Percentiles rank a stretch among this genome's conserved stretches.
These are phyloP conservation scores for Spinibarbus caldwelli DNA, from an alignment of 2,797 vertebrate species.

Conservation along the genomic window DNA sequence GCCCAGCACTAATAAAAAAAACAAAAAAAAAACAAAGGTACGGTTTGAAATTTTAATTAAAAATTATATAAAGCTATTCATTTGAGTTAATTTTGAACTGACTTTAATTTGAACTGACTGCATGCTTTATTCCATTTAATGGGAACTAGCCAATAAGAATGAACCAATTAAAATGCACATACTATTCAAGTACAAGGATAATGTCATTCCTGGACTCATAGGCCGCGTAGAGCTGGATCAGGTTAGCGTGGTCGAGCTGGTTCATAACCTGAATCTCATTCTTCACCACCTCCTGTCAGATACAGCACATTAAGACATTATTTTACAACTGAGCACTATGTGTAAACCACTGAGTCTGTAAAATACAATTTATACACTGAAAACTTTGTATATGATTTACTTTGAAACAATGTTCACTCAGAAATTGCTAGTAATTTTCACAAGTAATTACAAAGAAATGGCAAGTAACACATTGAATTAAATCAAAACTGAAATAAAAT, in stretches of 20 bases:
- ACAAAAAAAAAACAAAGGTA: no score
- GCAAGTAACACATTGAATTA: not conserved
- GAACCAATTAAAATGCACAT: conserved; percentile 65
- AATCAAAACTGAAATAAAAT: not conserved
- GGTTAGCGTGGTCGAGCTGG: conserved; percentile 92
- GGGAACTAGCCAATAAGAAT: not conserved
- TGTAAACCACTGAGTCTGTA: conserved; percentile 81
- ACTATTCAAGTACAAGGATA: conserved; percentile 97
- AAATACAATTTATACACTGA: not conserved
- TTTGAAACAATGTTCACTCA: not conserved
- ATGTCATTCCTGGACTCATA: conserved; percentile 95
- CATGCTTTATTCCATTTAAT: not conserved
- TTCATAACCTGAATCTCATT: conserved; percentile 98
- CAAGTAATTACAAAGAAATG: not conserved
- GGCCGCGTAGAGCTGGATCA: conserved; percentile 97
- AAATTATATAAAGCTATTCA: no score
- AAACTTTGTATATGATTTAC: not conserved
- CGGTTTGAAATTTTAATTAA: no score
- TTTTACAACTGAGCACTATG: conserved; percentile 4
- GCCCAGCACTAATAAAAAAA: no score
- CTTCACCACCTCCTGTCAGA: conserved; percentile 90
- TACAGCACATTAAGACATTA: conserved; percentile 54
- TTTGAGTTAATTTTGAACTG: no score
- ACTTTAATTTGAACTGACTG: no score
- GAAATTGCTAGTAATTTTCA: not conserved